Percentiles rank a stretch among this genome's conserved stretches.
Conservation (phyloP, 2,797 vertebrate genomes). For the Pelodytes ibericus region DNA sequence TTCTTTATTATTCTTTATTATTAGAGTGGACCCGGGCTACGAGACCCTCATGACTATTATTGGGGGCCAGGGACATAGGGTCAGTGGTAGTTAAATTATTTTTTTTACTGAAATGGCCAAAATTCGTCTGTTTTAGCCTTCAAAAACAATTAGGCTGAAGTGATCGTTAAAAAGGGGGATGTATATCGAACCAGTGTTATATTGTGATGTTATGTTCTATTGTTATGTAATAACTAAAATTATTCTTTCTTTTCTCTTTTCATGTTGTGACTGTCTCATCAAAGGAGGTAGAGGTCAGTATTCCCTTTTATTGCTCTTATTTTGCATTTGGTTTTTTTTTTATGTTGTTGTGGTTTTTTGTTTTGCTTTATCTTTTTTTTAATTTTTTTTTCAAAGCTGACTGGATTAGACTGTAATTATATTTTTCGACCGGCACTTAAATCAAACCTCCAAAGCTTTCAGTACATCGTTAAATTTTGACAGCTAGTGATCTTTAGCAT, state of each 20-base stretch:
- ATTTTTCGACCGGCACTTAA: not conserved
- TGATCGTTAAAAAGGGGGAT: no score
- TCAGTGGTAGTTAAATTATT: no score
- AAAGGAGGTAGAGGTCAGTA: conserved; percentile 51
- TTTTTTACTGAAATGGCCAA: no score
- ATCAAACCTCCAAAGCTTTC: not conserved
- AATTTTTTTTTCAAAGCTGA: not conserved
- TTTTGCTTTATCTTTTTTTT: not conserved
- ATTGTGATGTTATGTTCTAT: not conserved
- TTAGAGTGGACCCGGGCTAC: no score
- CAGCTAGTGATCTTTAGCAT: not conserved
- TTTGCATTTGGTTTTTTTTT: not conserved
- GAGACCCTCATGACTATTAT: no score
- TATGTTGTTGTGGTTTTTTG: no score
- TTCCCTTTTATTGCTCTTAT: not conserved
- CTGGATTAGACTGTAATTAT: conserved; percentile 11
- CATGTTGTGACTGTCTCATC: conserved; percentile 4
- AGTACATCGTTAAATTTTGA: not conserved
- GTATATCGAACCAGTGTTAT: no score
- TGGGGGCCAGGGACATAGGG: no score
- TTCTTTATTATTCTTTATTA: no score
- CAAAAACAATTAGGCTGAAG: no score
- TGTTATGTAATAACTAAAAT: conserved; percentile 12
- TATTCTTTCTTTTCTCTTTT: conserved; percentile 17
- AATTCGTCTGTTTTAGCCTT: no score